These are phyloP conservation scores for Parazoanthus swiftii DNA, from an alignment of 92 coral and sea anemone genomes.

Conservation along the genomic window DNA sequence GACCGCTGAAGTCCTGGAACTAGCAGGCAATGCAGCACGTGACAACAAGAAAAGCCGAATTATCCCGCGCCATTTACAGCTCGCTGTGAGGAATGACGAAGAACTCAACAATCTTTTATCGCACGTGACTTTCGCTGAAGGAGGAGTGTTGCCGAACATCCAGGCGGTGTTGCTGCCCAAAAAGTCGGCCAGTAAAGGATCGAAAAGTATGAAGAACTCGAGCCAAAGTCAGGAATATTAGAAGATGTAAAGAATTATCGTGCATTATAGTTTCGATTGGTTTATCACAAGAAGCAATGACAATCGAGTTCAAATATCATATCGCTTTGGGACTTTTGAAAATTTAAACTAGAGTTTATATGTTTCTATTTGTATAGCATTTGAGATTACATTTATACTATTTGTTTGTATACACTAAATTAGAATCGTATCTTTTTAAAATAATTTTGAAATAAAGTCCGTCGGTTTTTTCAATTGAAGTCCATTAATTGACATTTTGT, in stretches of 20 bases:
- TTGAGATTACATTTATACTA: neutral
- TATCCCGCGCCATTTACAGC: slow-evolving; percentile 67
- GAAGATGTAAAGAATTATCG: neutral
- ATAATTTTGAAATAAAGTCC: too few species aligned
- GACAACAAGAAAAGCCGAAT: slow-evolving; percentile 68
- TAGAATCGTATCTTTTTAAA: neutral
- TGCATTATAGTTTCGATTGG: neutral
- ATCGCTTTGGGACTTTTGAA: neutral
- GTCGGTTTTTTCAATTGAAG: too few species aligned
- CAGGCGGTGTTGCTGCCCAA: slow-evolving; percentile 63
- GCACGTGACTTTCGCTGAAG: slow-evolving; percentile 69
- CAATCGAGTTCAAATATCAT: neutral
- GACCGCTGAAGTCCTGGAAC: slow-evolving; percentile 65
- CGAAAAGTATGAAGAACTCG: slow-evolving; percentile 43
- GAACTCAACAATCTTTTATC: slow-evolving; percentile 61
- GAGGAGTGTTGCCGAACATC: slow-evolving; percentile 63
- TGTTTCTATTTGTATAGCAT: neutral
- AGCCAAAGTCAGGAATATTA: slow-evolving; percentile 65
- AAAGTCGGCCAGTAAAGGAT: slow-evolving; percentile 50
- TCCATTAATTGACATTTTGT: too few species aligned
- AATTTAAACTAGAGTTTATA: neutral
- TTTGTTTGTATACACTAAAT: neutral
- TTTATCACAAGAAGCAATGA: neutral
- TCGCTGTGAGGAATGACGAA: slow-evolving; percentile 66
- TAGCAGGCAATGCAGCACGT: slow-evolving; percentile 66